Evolutionary conservation across 2,888 invertebrate genomes (phyloP).

Genomic region (Gibbula magus): DNA sequence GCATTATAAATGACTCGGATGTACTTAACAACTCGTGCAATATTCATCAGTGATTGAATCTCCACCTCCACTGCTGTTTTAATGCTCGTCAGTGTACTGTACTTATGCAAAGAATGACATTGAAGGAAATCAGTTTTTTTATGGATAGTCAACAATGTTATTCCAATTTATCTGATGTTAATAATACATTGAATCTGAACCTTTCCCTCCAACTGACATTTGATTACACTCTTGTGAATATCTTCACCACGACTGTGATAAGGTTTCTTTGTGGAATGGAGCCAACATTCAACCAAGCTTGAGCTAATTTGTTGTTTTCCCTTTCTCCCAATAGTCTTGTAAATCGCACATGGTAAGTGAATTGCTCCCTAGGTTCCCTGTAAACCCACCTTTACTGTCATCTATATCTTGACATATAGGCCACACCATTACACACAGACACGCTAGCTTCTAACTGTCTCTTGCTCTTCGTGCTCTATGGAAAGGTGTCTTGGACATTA

Average conservation of each 20-base stretch:
- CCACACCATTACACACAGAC: background rate
- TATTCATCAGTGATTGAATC: too few species aligned
- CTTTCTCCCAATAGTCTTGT: conserved; percentile 50
- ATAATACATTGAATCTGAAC: too few species aligned
- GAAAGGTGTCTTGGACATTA: background rate
- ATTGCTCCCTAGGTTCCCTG: background rate
- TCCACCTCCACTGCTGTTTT: too few species aligned
- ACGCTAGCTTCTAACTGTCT: background rate
- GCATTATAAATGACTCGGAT: too few species aligned
- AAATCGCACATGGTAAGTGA: conserved; percentile 64
- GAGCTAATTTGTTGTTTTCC: background rate
- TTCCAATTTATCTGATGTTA: too few species aligned
- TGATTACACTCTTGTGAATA: background rate
- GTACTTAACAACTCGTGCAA: too few species aligned
- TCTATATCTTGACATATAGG: conserved; percentile 7
- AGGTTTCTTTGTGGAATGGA: background rate
- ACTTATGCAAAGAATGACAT: too few species aligned
- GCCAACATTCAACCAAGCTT: background rate
- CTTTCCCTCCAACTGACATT: too few species aligned
- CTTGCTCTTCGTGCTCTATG: background rate
- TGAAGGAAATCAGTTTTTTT: too few species aligned
- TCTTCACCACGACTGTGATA: background rate
- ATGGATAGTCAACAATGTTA: too few species aligned
- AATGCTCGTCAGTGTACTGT: too few species aligned
- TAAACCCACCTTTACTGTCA: background rate